These are phyloP conservation scores for Macaria notata DNA, from an alignment of 2,888 invertebrate genomes.

Conservation along the genomic window DNA sequence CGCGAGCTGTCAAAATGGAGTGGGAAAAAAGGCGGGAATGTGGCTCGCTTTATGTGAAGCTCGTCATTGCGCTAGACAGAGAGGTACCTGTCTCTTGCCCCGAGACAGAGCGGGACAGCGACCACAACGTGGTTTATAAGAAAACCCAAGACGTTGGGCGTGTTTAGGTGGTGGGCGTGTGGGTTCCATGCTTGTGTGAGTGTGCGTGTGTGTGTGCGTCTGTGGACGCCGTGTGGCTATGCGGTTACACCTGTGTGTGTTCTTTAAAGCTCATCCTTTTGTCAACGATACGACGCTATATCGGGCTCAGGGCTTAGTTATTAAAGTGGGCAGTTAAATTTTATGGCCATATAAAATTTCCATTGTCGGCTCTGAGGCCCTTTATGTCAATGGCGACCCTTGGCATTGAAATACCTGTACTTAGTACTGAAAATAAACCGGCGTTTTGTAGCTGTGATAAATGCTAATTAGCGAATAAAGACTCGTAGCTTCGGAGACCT, in stretches of 20 bases:
- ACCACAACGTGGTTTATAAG: constrained; percentile 81
- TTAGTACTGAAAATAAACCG: constrained; percentile 22
- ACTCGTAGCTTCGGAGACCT: constrained; percentile 12
- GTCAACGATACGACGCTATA: constrained; percentile 77
- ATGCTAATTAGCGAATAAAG: constrained; percentile 16
- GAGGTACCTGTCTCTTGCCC: constrained; percentile 42
- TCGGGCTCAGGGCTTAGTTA: constrained; percentile 75
- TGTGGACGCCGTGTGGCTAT: constrained; percentile 54
- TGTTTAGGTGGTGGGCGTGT: constrained; percentile 81
- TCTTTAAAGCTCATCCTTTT: constrained; percentile 67
- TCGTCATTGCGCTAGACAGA: constrained; percentile 77
- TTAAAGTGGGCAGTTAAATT: constrained; percentile 77
- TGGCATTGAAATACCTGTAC: constrained; percentile 38
- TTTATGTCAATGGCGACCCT: constrained; percentile 43
- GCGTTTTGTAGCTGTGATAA: constrained; percentile 8
- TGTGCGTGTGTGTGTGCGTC: constrained; percentile 51
- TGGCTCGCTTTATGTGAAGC: constrained; percentile 82
- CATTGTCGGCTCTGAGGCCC: constrained; percentile 61
- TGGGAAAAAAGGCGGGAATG: constrained; percentile 84
- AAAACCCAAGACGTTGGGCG: constrained; percentile 83
- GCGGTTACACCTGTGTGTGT: constrained; percentile 61
- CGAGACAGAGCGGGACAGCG: constrained; percentile 61
- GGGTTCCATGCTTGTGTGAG: constrained; percentile 69
- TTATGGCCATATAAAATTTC: constrained; percentile 72
- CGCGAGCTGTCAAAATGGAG: constrained; percentile 83